phyloP scores from a whole-genome alignment of 2,113 vertebrate species.

The Megalops atlanticus region DNA sequence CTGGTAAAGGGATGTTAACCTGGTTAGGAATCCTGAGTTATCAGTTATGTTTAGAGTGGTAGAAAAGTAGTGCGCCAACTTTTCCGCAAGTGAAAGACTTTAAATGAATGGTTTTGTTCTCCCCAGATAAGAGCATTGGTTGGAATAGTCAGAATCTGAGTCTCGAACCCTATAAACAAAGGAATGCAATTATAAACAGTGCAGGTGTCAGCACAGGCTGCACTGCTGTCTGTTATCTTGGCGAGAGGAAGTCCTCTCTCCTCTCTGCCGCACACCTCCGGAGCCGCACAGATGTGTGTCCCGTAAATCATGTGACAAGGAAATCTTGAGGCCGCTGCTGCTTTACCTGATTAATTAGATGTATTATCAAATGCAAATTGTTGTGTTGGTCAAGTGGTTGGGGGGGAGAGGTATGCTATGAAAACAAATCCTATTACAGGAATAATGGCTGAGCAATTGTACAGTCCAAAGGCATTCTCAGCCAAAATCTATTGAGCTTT shows the following conservation, averaged over 20 bases:
- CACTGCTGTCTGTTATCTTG: not conserved
- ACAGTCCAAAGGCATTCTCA: not conserved
- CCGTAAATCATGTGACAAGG: not conserved
- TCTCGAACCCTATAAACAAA: not conserved
- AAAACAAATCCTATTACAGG: conserved; percentile 22
- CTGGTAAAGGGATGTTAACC: not conserved
- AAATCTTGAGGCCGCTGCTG: not conserved
- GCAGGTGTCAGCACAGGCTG: no score
- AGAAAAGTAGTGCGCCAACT: no score
- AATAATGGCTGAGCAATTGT: conserved; percentile 14
- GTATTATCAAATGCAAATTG: conserved; percentile 28
- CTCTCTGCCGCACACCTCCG: not conserved
- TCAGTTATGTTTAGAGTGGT: not conserved
- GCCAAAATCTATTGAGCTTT: conserved; percentile 13
- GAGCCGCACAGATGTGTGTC: not conserved
- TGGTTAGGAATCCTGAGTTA: not conserved
- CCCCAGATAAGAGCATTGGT: not conserved
- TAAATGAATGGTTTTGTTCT: not conserved
- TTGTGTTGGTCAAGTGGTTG: conserved; percentile 9
- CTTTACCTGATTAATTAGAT: conserved; percentile 9
- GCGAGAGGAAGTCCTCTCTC: not conserved
- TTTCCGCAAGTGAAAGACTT: no score
- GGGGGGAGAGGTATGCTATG: not conserved
- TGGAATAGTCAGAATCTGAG: not conserved
- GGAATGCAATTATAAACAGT: not conserved